A percentile compares a stretch with the other conserved stretches of the same genome.
These are phyloP conservation scores for Sebastes steindachneri DNA, from an alignment of 2,797 vertebrate species.

Conservation along the genomic window DNA sequence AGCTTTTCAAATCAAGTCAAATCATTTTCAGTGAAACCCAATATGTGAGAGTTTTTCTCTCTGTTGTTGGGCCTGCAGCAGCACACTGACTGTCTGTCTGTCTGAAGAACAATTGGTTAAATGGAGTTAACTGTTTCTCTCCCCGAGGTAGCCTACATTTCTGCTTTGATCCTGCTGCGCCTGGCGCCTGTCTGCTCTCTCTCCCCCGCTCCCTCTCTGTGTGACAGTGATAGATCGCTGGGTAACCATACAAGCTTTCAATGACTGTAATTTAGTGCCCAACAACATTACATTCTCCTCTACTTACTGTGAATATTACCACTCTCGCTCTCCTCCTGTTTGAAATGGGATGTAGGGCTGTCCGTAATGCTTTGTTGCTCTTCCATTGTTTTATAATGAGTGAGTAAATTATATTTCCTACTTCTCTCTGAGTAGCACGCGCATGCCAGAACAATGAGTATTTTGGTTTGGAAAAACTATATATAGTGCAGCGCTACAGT, in stretches of 20 bases:
- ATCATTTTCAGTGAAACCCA: slow-evolving; percentile 68
- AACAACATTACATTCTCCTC: slow-evolving; percentile 71
- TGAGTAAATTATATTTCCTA: slow-evolving; percentile 70
- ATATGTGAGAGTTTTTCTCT: slow-evolving; percentile 52
- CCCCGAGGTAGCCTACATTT: slow-evolving; percentile 82
- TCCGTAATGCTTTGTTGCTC: slow-evolving; percentile 59
- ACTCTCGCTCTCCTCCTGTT: slow-evolving; percentile 56
- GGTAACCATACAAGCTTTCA: slow-evolving; percentile 75
- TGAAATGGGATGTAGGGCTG: slow-evolving; percentile 48
- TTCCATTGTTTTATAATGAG: slow-evolving; percentile 71
- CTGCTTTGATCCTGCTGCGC: slow-evolving; percentile 87
- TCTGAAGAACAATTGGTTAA: slow-evolving; percentile 85
- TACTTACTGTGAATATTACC: slow-evolving; percentile 67
- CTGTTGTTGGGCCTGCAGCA: slow-evolving; percentile 56
- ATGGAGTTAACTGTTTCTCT: slow-evolving; percentile 86
- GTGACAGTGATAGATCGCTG: slow-evolving; percentile 77
- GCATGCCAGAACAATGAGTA: slow-evolving; percentile 60
- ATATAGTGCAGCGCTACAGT: not conserved
- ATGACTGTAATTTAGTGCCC: slow-evolving; percentile 77
- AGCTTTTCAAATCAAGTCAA: slow-evolving; percentile 67
- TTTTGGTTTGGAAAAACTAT: slow-evolving; percentile 47
- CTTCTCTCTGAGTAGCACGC: slow-evolving; percentile 57
- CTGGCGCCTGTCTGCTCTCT: slow-evolving; percentile 87
- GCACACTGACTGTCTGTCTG: slow-evolving; percentile 53
- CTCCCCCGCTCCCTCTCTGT: slow-evolving; percentile 57